Conservation (phyloP, 1,140 invertebrate genomes). For the Eueides isabella region DNA sequence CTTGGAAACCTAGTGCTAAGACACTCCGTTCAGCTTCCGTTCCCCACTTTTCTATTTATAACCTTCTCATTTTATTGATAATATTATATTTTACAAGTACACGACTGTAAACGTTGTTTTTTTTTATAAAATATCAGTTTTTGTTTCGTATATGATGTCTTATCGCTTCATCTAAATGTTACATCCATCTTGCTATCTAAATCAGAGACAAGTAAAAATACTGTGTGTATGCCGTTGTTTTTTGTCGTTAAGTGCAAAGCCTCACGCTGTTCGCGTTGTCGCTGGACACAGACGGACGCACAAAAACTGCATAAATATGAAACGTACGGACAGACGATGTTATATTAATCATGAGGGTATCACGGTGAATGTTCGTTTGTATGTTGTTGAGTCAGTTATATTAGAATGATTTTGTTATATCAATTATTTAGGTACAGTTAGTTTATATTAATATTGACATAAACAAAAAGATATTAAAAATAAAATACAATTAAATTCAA, state of each 20-base stretch:
- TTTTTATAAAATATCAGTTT: neutral
- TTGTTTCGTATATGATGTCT: neutral
- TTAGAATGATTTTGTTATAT: slow-evolving; percentile 17
- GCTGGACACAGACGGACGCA: slow-evolving; percentile 28
- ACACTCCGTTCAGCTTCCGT: too few species aligned
- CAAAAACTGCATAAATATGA: slow-evolving; percentile 34
- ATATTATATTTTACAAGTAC: too few species aligned
- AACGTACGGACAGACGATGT: slow-evolving; percentile 21
- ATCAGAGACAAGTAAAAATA: slow-evolving; percentile 16
- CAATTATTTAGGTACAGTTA: neutral
- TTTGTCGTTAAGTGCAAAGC: slow-evolving; percentile 36
- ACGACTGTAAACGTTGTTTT: neutral
- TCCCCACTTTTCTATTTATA: too few species aligned
- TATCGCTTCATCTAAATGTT: neutral
- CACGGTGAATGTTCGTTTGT: slow-evolving; percentile 17
- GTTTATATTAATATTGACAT: too few species aligned
- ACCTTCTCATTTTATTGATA: neutral
- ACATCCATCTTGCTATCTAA: slow-evolving; percentile 12
- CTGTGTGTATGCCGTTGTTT: slow-evolving; percentile 22
- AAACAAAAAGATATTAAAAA: too few species aligned
- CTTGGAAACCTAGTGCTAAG: too few species aligned
- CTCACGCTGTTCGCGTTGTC: slow-evolving; percentile 39
- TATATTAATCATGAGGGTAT: slow-evolving; percentile 27
- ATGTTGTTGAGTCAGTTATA: neutral
- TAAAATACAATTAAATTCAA: too few species aligned